Evolutionary conservation across 2,797 vertebrate genomes (phyloP).

Genomic region (Megaceryle alcyon): DNA sequence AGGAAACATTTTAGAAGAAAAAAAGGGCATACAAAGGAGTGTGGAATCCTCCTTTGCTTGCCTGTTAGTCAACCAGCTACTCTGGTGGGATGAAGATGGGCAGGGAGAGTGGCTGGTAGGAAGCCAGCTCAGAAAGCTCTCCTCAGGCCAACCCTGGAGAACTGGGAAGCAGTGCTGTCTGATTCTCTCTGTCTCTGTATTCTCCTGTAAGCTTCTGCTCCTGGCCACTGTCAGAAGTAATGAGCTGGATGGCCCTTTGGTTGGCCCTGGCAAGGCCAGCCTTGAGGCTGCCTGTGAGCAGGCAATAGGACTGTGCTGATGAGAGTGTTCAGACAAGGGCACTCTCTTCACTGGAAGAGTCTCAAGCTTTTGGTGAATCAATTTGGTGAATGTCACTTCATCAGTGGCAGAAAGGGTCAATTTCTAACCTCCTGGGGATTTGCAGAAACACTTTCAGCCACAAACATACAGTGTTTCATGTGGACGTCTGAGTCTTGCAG

Average conservation of each 20-base stretch:
- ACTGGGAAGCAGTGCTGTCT: not conserved
- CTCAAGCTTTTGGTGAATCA: not conserved
- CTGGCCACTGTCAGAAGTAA: not conserved
- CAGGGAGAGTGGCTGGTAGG: rapidly evolving
- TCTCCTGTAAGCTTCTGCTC: not conserved
- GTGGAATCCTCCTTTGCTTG: not conserved
- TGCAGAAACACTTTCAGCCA: not conserved
- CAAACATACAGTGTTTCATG: not conserved
- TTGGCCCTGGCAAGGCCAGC: not conserved
- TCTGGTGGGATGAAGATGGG: not conserved
- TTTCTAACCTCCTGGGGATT: not conserved
- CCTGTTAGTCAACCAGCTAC: not conserved
- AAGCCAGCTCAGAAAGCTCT: not conserved
- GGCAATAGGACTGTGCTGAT: not conserved
- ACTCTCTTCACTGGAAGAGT: not conserved
- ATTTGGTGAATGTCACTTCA: rapidly evolving
- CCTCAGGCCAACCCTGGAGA: not conserved
- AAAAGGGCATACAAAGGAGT: not conserved
- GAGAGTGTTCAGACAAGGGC: not conserved
- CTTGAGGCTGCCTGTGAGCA: rapidly evolving
- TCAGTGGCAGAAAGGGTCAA: not conserved
- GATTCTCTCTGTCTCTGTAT: not conserved
- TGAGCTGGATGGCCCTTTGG: not conserved
- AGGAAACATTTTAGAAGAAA: not conserved
- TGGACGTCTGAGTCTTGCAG: not conserved